Evolutionary conservation across 2,888 invertebrate genomes (phyloP), one percentile per base, ranked within the genome.

Genomic region (Adelphocoris suturalis): DNA sequence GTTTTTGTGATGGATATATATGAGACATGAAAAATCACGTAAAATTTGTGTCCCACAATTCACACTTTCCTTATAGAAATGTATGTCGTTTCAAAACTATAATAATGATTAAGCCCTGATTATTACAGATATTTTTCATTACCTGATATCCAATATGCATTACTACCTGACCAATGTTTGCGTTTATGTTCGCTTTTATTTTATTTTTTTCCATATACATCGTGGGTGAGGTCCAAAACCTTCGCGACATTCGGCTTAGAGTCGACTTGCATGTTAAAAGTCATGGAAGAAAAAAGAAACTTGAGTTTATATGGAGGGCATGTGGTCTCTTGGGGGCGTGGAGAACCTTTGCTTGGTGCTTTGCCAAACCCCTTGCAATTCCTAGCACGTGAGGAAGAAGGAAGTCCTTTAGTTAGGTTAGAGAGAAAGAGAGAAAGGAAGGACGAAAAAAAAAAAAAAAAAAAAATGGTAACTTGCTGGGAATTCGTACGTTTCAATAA

Each of bases 291-390:
- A 13, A 9, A 19, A 27, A 82, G 82, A 23, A 82, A 48, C 19
- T n/a, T 19, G 37, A 82, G 82, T 82, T 82, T 82, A 48, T 82
- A 82, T 82, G 47, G 82, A 82, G 82, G 82, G 82, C 82, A 47
- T 47, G 78, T 19, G 19, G 27, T 12, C 82, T 23, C 82, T 82
- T 52, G 82, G 52, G 68, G 46, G 48, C 19, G 48, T 57, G 23
- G 61, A 19, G 37, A 61, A 19, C 85, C 85, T 85, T 85, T 85
- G 68, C 61, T 85, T 85, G 85, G 85, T 85, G 61, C 85, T 61
- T 23, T 85, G 85, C 85, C 85, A 85, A 85, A 85, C 61, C 55
- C 52, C 46, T 61, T 4, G 85, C 85, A 23, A 85, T 85, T 85
- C 85, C n/a, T 57, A 57, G 57, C 85, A 85, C 85, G 85, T 85